Evolutionary conservation across 2,888 invertebrate genomes (phyloP).

Genomic region (Epistrophe grossulariae): DNA sequence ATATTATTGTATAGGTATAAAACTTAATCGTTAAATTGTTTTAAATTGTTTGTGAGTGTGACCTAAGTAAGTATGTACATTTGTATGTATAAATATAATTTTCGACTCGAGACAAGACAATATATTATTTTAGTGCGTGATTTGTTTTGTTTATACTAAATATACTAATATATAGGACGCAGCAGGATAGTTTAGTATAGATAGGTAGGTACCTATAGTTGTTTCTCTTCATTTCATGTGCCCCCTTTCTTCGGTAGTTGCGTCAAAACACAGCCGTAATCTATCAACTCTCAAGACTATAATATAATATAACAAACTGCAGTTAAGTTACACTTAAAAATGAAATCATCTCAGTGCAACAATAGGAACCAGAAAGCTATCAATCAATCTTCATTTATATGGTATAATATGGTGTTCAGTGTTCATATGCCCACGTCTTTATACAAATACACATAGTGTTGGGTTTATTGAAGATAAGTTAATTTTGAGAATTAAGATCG

Average conservation of each 20-base stretch:
- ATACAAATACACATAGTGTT: neutral
- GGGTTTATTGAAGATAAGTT: conserved; percentile 35
- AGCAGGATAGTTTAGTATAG: conserved; percentile 4
- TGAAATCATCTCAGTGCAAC: conserved; percentile 28
- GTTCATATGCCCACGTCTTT: neutral
- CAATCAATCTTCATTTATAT: conserved; percentile 39
- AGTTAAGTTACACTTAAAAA: conserved; percentile 26
- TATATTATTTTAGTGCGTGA: conserved; percentile 4
- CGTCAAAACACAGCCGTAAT: conserved; percentile 6
- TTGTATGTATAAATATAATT: neutral
- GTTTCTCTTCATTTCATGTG: neutral
- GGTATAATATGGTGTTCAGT: neutral
- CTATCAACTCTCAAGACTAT: conserved; percentile 10
- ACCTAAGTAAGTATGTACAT: conserved; percentile 3
- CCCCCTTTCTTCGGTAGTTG: neutral
- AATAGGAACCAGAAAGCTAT: conserved; percentile 47
- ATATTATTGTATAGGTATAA: conserved; percentile 1
- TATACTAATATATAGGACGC: conserved; percentile 8
- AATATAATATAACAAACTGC: conserved; percentile 7
- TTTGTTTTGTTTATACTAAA: conserved; percentile 19
- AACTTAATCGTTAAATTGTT: conserved; percentile 29
- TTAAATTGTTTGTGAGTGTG: conserved; percentile 28
- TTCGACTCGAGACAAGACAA: conserved; percentile 21
- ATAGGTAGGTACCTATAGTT: neutral
- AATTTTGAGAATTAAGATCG: conserved; percentile 35